phyloP scores from a whole-genome alignment of 2,797 vertebrate genomes.

The Enteromius argenteus region DNA sequence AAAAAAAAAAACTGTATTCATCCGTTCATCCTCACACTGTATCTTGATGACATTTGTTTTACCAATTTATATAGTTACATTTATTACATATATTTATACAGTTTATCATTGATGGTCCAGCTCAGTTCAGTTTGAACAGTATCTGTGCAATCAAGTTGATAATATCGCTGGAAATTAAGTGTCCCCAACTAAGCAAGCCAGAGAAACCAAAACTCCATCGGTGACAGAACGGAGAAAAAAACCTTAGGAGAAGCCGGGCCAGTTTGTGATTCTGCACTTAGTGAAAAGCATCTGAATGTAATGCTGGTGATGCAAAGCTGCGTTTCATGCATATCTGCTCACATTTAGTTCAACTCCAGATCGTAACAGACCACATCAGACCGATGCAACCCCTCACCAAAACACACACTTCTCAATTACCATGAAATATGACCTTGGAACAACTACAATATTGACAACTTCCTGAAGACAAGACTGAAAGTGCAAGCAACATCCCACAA shows the following conservation, averaged over 20 bases:
- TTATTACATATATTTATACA: no score
- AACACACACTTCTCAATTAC: conserved; percentile 9
- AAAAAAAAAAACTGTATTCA: background rate
- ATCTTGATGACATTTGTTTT: background rate
- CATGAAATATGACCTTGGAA: conserved; percentile 37
- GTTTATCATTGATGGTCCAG: no score
- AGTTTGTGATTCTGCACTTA: background rate
- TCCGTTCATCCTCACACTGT: background rate
- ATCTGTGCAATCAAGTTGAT: no score
- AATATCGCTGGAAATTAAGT: no score
- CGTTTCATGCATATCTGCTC: background rate
- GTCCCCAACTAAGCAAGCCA: no score
- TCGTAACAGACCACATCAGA: background rate
- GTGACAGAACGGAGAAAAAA: no score
- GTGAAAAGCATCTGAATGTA: background rate
- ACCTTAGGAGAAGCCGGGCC: no score
- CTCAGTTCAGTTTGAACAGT: no score
- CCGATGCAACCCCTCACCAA: background rate
- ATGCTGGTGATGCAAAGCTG: background rate
- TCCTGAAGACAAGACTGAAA: conserved; percentile 23
- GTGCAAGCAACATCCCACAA: background rate
- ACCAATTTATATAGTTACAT: no score
- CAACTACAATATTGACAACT: conserved; percentile 1
- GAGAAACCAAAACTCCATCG: no score
- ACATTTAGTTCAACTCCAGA: background rate